Conservation (phyloP, 2,888 invertebrate genomes). For the Drosophila niveifrons region DNA sequence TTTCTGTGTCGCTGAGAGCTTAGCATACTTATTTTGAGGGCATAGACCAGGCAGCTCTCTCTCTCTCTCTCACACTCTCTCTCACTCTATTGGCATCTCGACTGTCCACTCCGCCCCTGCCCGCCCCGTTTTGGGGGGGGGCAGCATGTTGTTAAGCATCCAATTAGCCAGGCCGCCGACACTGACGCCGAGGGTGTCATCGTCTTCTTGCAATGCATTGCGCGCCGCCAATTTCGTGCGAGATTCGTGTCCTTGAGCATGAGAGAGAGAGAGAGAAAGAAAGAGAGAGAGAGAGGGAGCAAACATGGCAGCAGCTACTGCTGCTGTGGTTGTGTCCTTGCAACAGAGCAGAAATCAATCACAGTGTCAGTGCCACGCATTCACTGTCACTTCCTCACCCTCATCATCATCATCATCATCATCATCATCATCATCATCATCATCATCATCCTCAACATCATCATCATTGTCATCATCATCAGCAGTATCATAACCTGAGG, state of each 20-base stretch:
- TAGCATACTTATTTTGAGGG: constrained; percentile 47
- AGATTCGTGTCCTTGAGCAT: constrained; percentile 45
- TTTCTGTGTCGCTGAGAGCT: constrained; percentile 35
- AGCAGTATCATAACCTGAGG: background rate
- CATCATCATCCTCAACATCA: background rate
- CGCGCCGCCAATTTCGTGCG: constrained; percentile 18
- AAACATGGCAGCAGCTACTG: constrained; percentile 29
- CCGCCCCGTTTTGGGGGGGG: background rate
- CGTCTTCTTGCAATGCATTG: constrained; percentile 5
- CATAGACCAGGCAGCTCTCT: too few species aligned
- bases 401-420: background rate
- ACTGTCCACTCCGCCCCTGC: background rate
- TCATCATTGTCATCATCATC: background rate
- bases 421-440: too few species aligned
- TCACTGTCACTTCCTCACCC: constrained; percentile 2
- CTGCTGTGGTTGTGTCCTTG: constrained; percentile 43
- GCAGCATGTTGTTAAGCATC: constrained; percentile 43
- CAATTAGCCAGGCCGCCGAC: constrained; percentile 52
- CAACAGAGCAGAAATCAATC: constrained; percentile 52
- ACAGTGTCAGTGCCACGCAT: constrained; percentile 29
- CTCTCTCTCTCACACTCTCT: background rate
- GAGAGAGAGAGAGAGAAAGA: too few species aligned
- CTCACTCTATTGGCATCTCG: constrained; percentile 39
- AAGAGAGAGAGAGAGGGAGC: too few species aligned
- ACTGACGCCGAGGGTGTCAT: constrained; percentile 11